Base-by-base conservation (phyloP, 2,888 invertebrate species). In the Trissolcus brochymenae region DNA sequence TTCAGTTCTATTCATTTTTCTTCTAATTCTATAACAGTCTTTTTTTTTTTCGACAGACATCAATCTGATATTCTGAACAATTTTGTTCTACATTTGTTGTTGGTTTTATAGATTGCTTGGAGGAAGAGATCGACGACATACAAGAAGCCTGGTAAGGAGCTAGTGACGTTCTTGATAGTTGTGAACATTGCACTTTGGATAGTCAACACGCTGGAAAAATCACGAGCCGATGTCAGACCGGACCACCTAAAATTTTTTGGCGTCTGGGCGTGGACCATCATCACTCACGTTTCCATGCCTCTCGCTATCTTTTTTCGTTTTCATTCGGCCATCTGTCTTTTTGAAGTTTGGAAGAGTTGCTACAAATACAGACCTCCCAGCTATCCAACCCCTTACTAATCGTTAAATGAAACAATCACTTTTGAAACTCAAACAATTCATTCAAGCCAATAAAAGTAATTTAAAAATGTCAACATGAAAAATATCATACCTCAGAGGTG, bases 311-410 rank as follows among this genome's bases (percentile, higher is more conserved):
- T 96, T 90, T 97, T 96, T 89, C 91, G 97, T 50, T 97, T 97
- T 86, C 96, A 97, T 89, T 96, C 96, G 2, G 96, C 96, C 0
- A 96, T 97, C 82, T 97, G 97, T 88, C 91, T 97, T 17, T 96
- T 96, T 84, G 96, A 97, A 89, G 95, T 97, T 68, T 97, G 97
- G 97, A 97, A 96, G 87, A 93, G 94, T 78, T 94, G 95, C 59
- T 97, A 96, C 90, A 97, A 96, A 86, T 92, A 93, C 80, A 93
- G 93, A 81, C 89, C 90, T 11, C 43, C 53, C 4, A 76, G 60
- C 51, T 76, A 62, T 46, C 70, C 70, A 4, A 6, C 17, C 0
- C 11, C 41, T 9, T 64, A 68, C 29, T 74, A 55, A 71, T 14
- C 1, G 53, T 19, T n/a, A n/a, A n/a, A n/a, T n/a, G n/a, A n/a